Evolutionary conservation across 2,888 invertebrate genomes (phyloP), one percentile per base, ranked within the genome.

Genomic region (Drosophila neutralis): DNA sequence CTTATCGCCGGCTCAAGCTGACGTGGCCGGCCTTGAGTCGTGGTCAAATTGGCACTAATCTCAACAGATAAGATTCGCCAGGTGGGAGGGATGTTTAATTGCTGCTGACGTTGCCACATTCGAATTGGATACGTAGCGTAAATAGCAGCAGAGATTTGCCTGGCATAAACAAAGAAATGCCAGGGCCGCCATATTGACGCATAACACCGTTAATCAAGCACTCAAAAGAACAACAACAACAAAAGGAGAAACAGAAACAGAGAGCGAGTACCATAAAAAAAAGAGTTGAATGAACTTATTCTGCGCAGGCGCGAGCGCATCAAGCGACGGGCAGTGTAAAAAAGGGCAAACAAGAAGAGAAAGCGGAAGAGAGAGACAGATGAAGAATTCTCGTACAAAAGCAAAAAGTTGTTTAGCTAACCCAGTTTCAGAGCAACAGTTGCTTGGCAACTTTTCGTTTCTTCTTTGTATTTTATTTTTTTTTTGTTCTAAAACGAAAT

Each of bases 231-330:
- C 31, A 68, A 53, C 35, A 29, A 27, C 42, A 60, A 76, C 51
- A 69, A 57, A 49, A 59, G 51, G 15, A 42, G 29, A 21, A 65
- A 68, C 53, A 67, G 29, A 21, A 65, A 68, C 53, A 67, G 62
- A 61, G 54, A 69, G 54, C 38, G 54, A 49, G 63, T 52, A 59
- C 40, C 38, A 54, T 36, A 49, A 58, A 59, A 60, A 42, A 61
- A 83, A 79, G 88, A 90, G 85, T 85, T 85, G 85, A 85, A 85
- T 88, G 85, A 85, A 90, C 85, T 80, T 72, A 58, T 54, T 74
- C 59, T 66, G 90, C 90, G 90, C 88, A 71, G 68, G 68, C 85
- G 85, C 64, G 64, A 81, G 61, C 53, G 73, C 65, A 62, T 78
- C 61, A 78, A 72, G 63, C 68, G 57, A 35, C 80, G 36, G 33